Percentiles rank a stretch among this genome's conserved stretches.
Conservation (phyloP, 2,113 vertebrate species). For the Sorex fumeus region DNA sequence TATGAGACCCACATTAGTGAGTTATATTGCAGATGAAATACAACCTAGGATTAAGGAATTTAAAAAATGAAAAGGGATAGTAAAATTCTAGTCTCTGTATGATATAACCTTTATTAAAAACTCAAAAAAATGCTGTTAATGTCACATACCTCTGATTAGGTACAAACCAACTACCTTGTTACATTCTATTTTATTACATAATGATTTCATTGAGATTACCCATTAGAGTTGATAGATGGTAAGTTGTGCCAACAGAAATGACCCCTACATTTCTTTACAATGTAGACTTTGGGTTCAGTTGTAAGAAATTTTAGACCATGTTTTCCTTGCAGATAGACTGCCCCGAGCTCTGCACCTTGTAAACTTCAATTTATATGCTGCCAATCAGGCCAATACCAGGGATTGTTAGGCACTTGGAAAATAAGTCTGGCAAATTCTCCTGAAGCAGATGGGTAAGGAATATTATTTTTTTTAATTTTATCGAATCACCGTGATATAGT, state of each 20-base stretch:
- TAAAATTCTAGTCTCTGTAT: not conserved
- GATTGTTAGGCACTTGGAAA: constrained; percentile 30
- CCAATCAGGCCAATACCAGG: not conserved
- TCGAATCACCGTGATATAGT: too few relatives aligned
- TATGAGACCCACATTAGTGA: not conserved
- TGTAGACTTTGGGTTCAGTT: not conserved
- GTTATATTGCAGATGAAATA: constrained; percentile 38
- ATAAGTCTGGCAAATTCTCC: not conserved
- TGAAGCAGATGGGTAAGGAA: not conserved
- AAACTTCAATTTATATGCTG: not conserved
- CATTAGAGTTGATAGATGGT: constrained; percentile 23
- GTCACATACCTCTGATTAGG: constrained; percentile 40
- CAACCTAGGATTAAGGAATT: constrained; percentile 56
- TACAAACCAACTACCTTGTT: constrained; percentile 3
- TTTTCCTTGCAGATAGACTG: not conserved
- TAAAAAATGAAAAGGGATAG: constrained; percentile 49
- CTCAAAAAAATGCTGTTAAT: not conserved
- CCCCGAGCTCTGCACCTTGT: not conserved
- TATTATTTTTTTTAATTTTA: too few relatives aligned
- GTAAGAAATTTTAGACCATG: not conserved
- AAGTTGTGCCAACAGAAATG: constrained; percentile 9
- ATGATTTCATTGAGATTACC: not conserved
- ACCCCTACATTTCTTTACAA: not conserved
- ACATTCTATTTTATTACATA: constrained; percentile 35
- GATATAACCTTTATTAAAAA: not conserved